Evolutionary conservation across 2,888 invertebrate species (phyloP).

Genomic region (Ophraella communa): DNA sequence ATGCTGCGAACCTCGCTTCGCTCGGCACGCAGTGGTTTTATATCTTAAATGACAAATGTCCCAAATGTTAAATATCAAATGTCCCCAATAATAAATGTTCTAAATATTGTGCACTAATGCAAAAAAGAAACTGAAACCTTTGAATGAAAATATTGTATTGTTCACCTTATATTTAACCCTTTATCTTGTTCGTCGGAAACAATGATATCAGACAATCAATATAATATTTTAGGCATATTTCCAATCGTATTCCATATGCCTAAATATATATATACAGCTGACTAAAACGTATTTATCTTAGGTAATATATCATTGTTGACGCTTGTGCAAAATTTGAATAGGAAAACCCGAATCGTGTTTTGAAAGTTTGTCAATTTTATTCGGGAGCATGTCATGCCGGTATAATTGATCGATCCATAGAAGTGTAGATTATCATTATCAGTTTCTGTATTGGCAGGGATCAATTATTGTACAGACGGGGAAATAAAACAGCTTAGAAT

Average conservation of each 20-base stretch:
- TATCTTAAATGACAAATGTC: no score
- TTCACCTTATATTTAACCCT: no score
- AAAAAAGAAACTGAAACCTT: no score
- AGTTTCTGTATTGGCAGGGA: conserved; percentile 24
- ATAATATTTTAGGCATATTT: conserved; percentile 29
- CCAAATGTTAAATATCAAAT: no score
- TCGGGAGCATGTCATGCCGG: conserved; percentile 27
- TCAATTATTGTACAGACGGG: conserved; percentile 28
- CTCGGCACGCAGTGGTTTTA: no score
- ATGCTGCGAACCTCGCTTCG: no score
- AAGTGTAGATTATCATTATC: conserved; percentile 27
- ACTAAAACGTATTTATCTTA: conserved; percentile 36
- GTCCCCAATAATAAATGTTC: no score
- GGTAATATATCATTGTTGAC: conserved; percentile 35
- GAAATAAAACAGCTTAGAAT: conserved; percentile 26
- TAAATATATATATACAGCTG: conserved; percentile 34
- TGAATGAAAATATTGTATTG: no score
- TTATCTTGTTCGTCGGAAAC: no score
- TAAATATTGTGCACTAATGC: no score
- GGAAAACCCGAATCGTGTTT: conserved; percentile 34
- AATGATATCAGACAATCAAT: no score
- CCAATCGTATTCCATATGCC: conserved; percentile 23
- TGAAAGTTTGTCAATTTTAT: conserved; percentile 39
- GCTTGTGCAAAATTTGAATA: conserved; percentile 36
- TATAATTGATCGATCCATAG: conserved; percentile 34